Base-by-base conservation (phyloP, 2,113 vertebrate species). In the Apistogramma diplotaenia region DNA sequence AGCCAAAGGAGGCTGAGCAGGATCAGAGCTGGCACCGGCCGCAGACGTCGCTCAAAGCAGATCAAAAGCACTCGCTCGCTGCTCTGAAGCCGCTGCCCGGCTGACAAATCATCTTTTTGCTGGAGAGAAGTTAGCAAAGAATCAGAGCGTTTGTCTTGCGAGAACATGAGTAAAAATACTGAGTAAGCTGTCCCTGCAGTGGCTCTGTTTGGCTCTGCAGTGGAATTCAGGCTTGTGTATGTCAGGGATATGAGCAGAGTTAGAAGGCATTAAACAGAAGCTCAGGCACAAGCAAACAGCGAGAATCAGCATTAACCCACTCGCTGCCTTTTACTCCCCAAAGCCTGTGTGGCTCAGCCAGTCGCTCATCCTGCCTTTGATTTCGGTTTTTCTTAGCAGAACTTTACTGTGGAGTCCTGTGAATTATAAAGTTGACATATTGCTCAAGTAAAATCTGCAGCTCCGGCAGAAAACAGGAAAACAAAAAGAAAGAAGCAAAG, bases 261-360 rank as follows among this genome's bases (percentile, higher is more conserved):
- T 89, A 59, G 83, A 89, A 71, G 35, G 71, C 57, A 81, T 91
- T 87, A 90, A 85, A 89, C 72, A 4, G 67, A 73, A 76, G 82
- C 82, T 84, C 71, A 31, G 75, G 70, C 61, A 83, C 8, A 87
- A 82, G 83, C 79, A 84, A 87, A 92, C 90, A 4, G 75, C 76
- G 82, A 51, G 71, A 78, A 81, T 91, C 86, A 90, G 90, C 89
- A 78, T 90, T 86, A 89, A 89, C 89, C 65, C 83, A 6, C 10
- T 67, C 56, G 3, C 59, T 61, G 73, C 59, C 35, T 53, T 56
- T 56, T 1, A 7, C 49, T 59, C 53, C 4, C 79, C 51, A 59
- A 59, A 16, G 21, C 57, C 40, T 23, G 10, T 40, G 56, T 7
- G 57, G 59, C 62, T 46, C 11, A 1, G n/a, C 27, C 67, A 33